Conservation (phyloP, 2,888 invertebrate genomes). For the Zhengitettix transpicula region DNA sequence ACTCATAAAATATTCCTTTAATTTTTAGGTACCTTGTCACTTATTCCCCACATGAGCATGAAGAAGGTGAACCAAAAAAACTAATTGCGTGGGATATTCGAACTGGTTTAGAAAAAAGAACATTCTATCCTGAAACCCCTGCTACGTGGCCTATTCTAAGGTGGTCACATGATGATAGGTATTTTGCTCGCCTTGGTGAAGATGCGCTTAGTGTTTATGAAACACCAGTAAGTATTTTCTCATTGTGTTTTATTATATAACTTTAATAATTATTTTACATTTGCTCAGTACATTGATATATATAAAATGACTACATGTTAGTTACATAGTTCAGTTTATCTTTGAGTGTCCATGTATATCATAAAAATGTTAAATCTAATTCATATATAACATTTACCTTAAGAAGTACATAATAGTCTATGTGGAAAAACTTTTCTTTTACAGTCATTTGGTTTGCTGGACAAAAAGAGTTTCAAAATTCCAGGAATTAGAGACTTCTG, state of each 20-base stretch:
- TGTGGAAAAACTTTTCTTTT: neutral
- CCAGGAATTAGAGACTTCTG: slow-evolving; percentile 83
- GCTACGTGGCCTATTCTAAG: slow-evolving; percentile 87
- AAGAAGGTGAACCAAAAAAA: slow-evolving; percentile 38
- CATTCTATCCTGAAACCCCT: slow-evolving; percentile 60
- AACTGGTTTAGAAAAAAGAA: slow-evolving; percentile 83
- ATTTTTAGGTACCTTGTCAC: slow-evolving; percentile 64
- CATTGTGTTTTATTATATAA: too few species aligned
- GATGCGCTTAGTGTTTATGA: slow-evolving; percentile 86
- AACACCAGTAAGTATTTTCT: slow-evolving; percentile 48
- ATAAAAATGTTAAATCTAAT: too few species aligned
- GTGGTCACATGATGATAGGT: slow-evolving; percentile 93
- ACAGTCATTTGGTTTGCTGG: slow-evolving; percentile 76
- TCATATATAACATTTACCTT: too few species aligned
- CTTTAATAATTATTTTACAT: too few species aligned
- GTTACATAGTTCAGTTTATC: too few species aligned
- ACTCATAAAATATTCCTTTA: neutral
- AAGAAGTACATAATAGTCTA: too few species aligned
- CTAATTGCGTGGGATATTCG: slow-evolving; percentile 95
- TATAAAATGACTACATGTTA: too few species aligned
- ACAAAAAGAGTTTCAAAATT: slow-evolving; percentile 87
- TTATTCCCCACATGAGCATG: slow-evolving; percentile 62
- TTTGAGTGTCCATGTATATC: too few species aligned
- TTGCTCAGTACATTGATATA: too few species aligned
- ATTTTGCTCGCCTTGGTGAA: slow-evolving; percentile 74